Base-by-base conservation (phyloP, 1,140 invertebrate genomes). In the Drosophila guanche region DNA sequence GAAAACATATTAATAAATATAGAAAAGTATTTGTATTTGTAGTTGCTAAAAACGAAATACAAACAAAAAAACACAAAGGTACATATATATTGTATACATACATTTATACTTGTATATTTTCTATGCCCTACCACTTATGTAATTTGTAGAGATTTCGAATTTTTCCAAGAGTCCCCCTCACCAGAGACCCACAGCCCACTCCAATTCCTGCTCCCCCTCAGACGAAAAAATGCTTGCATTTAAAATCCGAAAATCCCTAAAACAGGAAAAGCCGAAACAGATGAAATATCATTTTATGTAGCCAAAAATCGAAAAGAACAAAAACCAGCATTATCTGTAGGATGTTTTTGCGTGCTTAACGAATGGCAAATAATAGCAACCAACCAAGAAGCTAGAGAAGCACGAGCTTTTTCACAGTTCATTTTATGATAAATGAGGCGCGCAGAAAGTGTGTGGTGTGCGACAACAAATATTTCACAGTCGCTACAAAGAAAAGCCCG, bases 11-110 rank as follows among this genome's bases (percentile, higher is more conserved):
- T 77, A 59, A 77, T 69, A 77, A 68, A 76, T 63, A 79, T 83
- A 84, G 60, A 79, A 72, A 88, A 88, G 84, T 88, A 88, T 88
- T 88, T 88, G 84, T 88, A 88, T 88, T 88, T 88, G 83, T 88
- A 88, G 83, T 81, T 86, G 77, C 81, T 86, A 86, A 76, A 77
- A 71, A 63, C 62, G 66, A 65, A 76, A 37, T 46, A 72, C 60
- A 67, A 74, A 76, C 62, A 65, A 69, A 55, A 70, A 61, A 79
- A 77, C 61, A 75, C 56, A 73, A 58, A 69, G 45, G 59, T 84
- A 86, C 67, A 79, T 85, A 86, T 80, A 84, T 79, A 85, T 73
- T 72, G 62, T 74, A 55, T 76, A 63, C 57, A 80, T 80, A 76
- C 73, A 69, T 80, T 86, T 81, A 83, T 88, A 88, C 70, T 88